These are phyloP conservation scores for Cepaea nemoralis DNA, from an alignment of 1,140 invertebrate species.

Conservation along the genomic window DNA sequence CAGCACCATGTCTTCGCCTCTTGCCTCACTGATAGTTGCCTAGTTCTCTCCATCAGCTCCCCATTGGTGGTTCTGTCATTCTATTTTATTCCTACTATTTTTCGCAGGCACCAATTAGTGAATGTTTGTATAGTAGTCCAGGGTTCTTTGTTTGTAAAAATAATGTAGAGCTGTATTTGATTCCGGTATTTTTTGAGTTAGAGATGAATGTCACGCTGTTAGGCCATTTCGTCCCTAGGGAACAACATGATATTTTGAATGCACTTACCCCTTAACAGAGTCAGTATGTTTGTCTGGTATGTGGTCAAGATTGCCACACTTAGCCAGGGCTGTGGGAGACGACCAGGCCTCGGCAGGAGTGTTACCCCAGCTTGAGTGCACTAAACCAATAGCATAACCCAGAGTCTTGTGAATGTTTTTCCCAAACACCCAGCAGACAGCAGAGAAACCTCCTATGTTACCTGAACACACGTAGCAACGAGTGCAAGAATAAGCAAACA, in stretches of 20 bases:
- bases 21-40: no score
- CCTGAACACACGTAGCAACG: neutral
- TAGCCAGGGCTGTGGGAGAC: conserved; percentile 55
- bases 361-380: conserved; percentile 65
- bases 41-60: no score
- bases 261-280: neutral
- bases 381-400: conserved; percentile 61
- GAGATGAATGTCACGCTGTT: neutral
- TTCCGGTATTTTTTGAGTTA: no score
- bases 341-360: conserved; percentile 67
- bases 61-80: no score
- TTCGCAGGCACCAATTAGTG: no score
- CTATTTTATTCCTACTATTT: no score
- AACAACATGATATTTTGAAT: neutral
- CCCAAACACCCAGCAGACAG: conserved; percentile 67
- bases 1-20: no score
- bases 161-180: no score
- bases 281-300: neutral
- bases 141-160: no score
- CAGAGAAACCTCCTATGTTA: conserved; percentile 55
- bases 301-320: conserved; percentile 49
- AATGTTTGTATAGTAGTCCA: no score
- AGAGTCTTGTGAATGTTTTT: conserved; percentile 57
- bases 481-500: no score
- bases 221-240: neutral